Evolutionary conservation across 2,113 vertebrate genomes (phyloP), one percentile per base, ranked within the genome.

Genomic region (Piprites chloris): DNA sequence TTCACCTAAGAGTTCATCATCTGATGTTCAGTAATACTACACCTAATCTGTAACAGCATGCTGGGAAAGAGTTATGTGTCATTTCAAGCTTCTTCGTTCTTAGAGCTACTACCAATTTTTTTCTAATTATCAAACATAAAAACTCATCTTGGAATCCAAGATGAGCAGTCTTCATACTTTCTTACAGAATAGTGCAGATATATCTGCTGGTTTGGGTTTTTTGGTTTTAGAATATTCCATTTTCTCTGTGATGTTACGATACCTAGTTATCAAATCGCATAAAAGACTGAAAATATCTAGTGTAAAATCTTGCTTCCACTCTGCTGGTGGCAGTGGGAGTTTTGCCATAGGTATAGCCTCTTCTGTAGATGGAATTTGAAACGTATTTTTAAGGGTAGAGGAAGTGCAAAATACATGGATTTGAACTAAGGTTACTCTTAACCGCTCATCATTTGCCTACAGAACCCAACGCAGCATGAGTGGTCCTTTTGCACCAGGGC

Each of bases 401-500:
- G 22, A 81, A 72, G 32, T 65, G 4, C 14, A 58, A 33, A 89
- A 21, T 13, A 17, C 0, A 4, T 42, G 33, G 16, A 6, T 85
- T 52, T 90, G 37, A 73, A 4, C 10, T 52, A 26, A 87, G 85
- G 28, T 66, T 62, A 41, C 76, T 78, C 69, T 66, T 97, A 93
- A 96, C 91, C 82, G 81, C 76, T 83, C 22, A 15, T 74, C 5
- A 8, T 95, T 91, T 97, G 28, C 95, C 87, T 95, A 9, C 94
- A 99, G 99, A 98, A 98, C 99, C 17, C 99, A 99, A 92, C 98
- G 99, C 44, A 98, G 84, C 66, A 85, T 99, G 92, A 98, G 98
- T 4, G 98, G 99, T n/a, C 99, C 99, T 73, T 99, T 99, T 91
- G 98, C 99, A 87, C 99, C 99, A 0, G 98, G 98, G 4, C 96